Conservation (phyloP, 2,888 invertebrate genomes). For the Trachelus tabidus region DNA sequence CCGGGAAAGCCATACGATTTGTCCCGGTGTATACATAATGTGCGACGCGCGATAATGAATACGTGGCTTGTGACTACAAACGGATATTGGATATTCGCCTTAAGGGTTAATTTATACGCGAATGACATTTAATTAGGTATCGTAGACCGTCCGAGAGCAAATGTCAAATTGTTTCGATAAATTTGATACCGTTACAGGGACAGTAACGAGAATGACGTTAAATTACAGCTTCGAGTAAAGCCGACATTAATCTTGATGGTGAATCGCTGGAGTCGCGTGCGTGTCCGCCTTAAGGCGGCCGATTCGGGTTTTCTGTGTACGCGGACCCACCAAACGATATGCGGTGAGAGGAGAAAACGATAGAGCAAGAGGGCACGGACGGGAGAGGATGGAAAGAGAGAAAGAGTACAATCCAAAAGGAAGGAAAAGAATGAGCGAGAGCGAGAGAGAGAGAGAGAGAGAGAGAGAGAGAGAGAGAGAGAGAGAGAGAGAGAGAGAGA, state of each 20-base stretch:
- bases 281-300: not conserved
- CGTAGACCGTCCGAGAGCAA: not conserved
- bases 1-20: not conserved
- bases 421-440: constrained; percentile 8
- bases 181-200: not conserved
- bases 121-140: not conserved
- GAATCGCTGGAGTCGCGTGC: not conserved
- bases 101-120: not conserved
- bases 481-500: constrained; percentile 33
- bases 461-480: constrained; percentile 14
- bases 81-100: not conserved
- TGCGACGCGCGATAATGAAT: not conserved
- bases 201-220: not conserved
- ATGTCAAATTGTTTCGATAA: not conserved
- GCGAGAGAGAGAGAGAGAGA: constrained; percentile 18
- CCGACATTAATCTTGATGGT: not conserved
- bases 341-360: not conserved
- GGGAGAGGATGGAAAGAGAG: constrained; percentile 6
- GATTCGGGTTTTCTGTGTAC: not conserved
- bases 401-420: constrained; percentile 18
- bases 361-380: constrained; percentile 12
- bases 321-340: not conserved
- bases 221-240: not conserved
- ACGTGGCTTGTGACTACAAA: not conserved
- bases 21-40: not conserved